These are phyloP conservation scores for Copidosoma floridanum DNA, from an alignment of 1,140 invertebrate genomes.

Conservation along the genomic window DNA sequence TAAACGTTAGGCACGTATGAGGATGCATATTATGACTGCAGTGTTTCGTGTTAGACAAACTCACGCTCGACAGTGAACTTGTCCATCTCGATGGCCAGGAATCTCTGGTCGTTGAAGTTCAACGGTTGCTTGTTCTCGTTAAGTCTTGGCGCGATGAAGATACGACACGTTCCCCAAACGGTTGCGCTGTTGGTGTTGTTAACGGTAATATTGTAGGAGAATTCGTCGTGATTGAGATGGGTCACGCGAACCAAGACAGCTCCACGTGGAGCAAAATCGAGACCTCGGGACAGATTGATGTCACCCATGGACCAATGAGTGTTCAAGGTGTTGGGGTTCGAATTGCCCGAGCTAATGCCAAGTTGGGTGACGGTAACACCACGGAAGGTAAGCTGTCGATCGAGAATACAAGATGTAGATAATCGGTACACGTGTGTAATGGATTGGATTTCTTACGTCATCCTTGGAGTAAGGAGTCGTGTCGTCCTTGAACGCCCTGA, in stretches of 20 bases:
- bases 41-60: too few relatives aligned
- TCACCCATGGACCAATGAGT: conserved; percentile 77
- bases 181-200: conserved; percentile 61
- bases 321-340: conserved; percentile 18
- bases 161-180: conserved; percentile 69
- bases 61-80: conserved; percentile 48
- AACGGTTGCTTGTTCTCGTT: conserved; percentile 69
- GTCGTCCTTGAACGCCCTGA: conserved; percentile 72
- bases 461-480: conserved; percentile 63
- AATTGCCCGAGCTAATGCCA: conserved; percentile 48
- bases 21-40: too few relatives aligned
- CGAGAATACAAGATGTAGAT: conserved; percentile 9
- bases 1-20: too few relatives aligned
- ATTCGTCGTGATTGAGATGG: conserved; percentile 73
- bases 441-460: too few relatives aligned
- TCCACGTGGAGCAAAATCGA: conserved; percentile 74
- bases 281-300: conserved; percentile 70
- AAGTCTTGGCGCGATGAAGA: conserved; percentile 70
- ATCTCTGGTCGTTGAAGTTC: conserved; percentile 64
- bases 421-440: background rate
- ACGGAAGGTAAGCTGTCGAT: conserved; percentile 66
- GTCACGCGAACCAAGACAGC: conserved; percentile 68
- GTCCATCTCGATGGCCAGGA: conserved; percentile 75
- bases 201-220: conserved; percentile 62
- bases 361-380: conserved; percentile 62